Conservation (phyloP, 1,140 invertebrate species). For the Philopotamus ludificatus region DNA sequence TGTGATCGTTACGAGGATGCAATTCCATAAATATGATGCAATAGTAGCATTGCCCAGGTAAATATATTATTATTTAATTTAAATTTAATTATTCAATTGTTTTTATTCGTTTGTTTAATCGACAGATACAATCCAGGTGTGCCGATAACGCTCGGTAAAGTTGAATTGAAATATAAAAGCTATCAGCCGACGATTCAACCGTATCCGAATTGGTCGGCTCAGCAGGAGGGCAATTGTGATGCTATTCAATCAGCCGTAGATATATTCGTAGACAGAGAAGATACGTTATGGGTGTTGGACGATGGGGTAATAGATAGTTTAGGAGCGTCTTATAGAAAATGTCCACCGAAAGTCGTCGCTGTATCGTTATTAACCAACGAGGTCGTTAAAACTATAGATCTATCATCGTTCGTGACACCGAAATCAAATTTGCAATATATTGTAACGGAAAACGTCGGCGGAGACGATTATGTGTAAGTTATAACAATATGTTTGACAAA, state of each 20-base stretch:
- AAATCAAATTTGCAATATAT: conserved; percentile 28
- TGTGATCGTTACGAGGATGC: conserved; percentile 61
- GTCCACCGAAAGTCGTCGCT: conserved; percentile 31
- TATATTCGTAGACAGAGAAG: conserved; percentile 56
- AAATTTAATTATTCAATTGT: no score
- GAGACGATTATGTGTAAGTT: conserved; percentile 28
- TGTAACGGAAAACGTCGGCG: conserved; percentile 28
- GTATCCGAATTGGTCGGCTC: conserved; percentile 61
- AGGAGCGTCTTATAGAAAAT: conserved; percentile 18
- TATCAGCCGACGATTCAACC: conserved; percentile 43
- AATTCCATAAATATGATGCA: conserved; percentile 59
- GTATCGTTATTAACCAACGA: conserved; percentile 15
- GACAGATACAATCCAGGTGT: conserved; percentile 26
- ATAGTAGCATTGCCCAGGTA: conserved; percentile 61
- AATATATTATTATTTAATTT: not conserved
- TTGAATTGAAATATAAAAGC: conserved; percentile 11
- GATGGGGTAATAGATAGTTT: conserved; percentile 19
- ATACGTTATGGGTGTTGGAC: conserved; percentile 42
- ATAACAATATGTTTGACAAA: not conserved
- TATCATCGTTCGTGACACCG: conserved; percentile 5
- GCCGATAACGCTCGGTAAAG: conserved; percentile 17
- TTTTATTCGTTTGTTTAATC: conserved; percentile 2
- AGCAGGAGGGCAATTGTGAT: conserved; percentile 60
- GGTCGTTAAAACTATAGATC: conserved; percentile 22
- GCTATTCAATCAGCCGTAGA: conserved; percentile 62